Evolutionary conservation across 2,797 vertebrate genomes (phyloP), one percentile per base, ranked within the genome.

Genomic region (Propithecus perrieri): DNA sequence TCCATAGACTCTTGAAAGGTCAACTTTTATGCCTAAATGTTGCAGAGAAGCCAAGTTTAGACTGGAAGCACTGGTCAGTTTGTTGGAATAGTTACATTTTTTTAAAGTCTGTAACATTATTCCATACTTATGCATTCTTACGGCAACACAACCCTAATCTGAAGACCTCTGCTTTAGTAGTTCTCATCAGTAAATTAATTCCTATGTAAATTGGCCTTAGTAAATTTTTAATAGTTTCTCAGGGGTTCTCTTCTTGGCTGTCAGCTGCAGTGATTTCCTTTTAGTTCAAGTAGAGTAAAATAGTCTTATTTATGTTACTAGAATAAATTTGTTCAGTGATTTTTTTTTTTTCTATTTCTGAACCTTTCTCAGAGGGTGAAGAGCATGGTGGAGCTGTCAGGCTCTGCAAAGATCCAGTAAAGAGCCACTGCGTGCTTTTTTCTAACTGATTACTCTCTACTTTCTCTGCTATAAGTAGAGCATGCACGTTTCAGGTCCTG

Each of bases 151-250:
- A 43, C 41, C 48, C 85, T 43, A 33, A 59, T 9, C 9, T 75
- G 43, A 93, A 85, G 41, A 63, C 71, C 55, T 71, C 35, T 20
- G 14, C 35, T 87, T 63, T 4, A 55, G 26, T 50, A 35, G 38
- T 33, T 65, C 71, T 65, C 48, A 50, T 38, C 50, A 76, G 2
- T 71, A 63, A 88, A 69, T 57, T n/a, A 76, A 65, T 89, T 80
- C n/a, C 67, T 85, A 7, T 33, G 88, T 61, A 80, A 79, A 48
- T 20, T 41, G 65, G 30, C 57, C 72, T 22, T 71, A 30, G 30
- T 89, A 26, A 59, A 85, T 80, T 85, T 88, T 95, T 69, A 85
- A 41, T 53, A 50, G 30, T 83, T 84, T 92, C 67, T 76, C 22
- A 43, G 59, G 38, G 6, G 38, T 46, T 92, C 35, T 91, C 55